Percentiles rank a stretch among this genome's conserved stretches.
phyloP scores from a whole-genome alignment of 2,797 vertebrate genomes.

The Coendou prehensilis region DNA sequence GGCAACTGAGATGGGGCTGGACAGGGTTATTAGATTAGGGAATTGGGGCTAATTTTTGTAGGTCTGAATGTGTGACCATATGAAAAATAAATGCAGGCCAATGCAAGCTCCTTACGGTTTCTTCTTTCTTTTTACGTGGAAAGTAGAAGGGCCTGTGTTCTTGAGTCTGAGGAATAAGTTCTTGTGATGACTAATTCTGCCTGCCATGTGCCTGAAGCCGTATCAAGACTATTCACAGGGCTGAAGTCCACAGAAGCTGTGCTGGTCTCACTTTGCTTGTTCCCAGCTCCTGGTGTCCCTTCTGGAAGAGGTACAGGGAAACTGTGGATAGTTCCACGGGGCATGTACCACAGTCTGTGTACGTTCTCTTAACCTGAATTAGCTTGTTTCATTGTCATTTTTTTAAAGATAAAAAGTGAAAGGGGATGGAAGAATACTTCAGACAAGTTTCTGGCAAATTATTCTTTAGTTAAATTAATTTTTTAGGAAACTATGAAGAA shows the following conservation, averaged over 20 bases:
- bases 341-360: background rate
- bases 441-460: background rate
- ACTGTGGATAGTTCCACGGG: background rate
- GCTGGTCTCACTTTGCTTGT: background rate
- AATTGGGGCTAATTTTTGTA: background rate
- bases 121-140: background rate
- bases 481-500: background rate
- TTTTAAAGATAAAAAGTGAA: background rate
- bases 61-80: background rate
- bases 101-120: background rate
- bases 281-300: background rate
- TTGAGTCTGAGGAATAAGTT: background rate
- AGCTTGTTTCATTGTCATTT: background rate
- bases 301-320: background rate
- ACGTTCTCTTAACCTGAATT: background rate
- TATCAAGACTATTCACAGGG: background rate
- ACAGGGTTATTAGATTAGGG: background rate
- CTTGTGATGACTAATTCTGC: background rate
- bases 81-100: background rate
- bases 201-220: background rate
- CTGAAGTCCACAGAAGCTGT: background rate
- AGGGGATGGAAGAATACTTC: background rate
- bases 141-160: background rate
- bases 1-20: too few species aligned
- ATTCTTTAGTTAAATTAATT: constrained; percentile 18